These are phyloP conservation scores for Oncorhynchus clarkii DNA, from an alignment of 2,113 vertebrate species.

Conservation along the genomic window DNA sequence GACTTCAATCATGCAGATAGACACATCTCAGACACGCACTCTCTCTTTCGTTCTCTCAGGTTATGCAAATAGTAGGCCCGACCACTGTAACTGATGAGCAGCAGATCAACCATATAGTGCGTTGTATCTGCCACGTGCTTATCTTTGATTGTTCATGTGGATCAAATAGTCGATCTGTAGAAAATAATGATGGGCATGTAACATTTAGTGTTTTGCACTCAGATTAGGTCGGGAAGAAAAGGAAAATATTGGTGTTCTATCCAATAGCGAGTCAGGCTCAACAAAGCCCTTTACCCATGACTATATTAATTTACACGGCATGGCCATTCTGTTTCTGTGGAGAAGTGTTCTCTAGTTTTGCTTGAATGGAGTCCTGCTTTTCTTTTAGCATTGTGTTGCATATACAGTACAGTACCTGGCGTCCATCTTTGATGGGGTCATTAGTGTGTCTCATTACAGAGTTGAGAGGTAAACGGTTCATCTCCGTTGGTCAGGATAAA, in stretches of 20 bases:
- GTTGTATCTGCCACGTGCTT: not conserved
- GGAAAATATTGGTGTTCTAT: not conserved
- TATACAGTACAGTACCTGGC: too few relatives aligned
- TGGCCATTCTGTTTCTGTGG: too few relatives aligned
- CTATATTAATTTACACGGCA: too few relatives aligned
- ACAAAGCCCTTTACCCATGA: too few relatives aligned
- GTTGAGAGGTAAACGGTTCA: too few relatives aligned
- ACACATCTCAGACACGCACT: slow-evolving; percentile 18
- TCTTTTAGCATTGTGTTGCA: too few relatives aligned
- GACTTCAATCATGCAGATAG: slow-evolving; percentile 29
- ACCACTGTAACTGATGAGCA: not conserved
- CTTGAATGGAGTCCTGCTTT: too few relatives aligned
- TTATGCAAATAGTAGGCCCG: not conserved
- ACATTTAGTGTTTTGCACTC: not conserved
- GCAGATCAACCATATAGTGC: not conserved
- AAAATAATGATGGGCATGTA: not conserved
- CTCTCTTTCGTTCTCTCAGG: not conserved
- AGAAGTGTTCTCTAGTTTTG: too few relatives aligned
- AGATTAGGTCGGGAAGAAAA: not conserved
- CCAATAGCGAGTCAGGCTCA: too few relatives aligned
- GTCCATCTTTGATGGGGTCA: too few relatives aligned
- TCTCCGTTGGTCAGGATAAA: too few relatives aligned
- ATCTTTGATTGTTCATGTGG: not conserved
- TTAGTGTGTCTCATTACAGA: too few relatives aligned
- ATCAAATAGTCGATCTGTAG: not conserved